These are phyloP conservation scores for Corythaixoides concolor DNA, from an alignment of 2,113 vertebrate species.

Conservation along the genomic window DNA sequence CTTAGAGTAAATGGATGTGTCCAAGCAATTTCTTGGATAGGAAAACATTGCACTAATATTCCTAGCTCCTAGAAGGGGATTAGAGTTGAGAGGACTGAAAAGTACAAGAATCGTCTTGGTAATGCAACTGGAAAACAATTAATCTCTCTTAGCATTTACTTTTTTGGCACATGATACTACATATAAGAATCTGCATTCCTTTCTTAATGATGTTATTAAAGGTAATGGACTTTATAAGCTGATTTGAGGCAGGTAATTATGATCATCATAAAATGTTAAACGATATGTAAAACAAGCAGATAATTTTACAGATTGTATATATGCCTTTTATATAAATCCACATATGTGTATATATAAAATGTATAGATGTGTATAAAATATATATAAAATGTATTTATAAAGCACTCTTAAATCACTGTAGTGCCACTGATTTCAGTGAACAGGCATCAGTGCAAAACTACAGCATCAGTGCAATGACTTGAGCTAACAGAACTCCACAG, in stretches of 20 bases:
- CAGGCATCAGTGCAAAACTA: not conserved
- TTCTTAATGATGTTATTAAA: not conserved
- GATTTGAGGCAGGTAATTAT: not conserved
- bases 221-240: not conserved
- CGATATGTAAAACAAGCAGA: not conserved
- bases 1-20: not conserved
- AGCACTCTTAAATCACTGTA: not conserved
- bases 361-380: not conserved
- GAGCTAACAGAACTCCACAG: not conserved
- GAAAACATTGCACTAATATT: not conserved
- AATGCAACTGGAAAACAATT: not conserved
- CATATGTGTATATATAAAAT: not conserved
- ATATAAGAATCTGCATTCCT: not conserved
- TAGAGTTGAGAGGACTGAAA: not conserved
- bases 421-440: not conserved
- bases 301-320: not conserved
- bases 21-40: not conserved
- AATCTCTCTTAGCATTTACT: not conserved
- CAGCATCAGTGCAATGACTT: not conserved
- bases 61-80: not conserved
- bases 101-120: not conserved
- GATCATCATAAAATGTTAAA: not conserved
- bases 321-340: not conserved
- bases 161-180: not conserved
- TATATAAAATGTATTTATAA: not conserved